Evolutionary conservation across 2,113 vertebrate species (phyloP).

Genomic region (Stigmatopora nigra): DNA sequence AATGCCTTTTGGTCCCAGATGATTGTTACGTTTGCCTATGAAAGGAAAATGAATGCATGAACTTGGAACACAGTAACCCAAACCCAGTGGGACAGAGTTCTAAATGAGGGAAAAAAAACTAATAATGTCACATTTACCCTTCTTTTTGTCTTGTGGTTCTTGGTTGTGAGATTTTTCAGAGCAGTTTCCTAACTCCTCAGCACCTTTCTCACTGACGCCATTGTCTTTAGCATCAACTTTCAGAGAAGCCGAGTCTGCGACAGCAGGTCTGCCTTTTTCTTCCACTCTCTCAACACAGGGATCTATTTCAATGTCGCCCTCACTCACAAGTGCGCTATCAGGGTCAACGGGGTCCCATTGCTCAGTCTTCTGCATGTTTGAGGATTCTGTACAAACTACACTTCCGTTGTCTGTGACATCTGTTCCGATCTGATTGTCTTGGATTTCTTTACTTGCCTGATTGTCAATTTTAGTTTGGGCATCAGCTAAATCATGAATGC

Average conservation of each 20-base stretch:
- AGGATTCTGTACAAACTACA: neutral
- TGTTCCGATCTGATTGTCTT: conserved; percentile 1
- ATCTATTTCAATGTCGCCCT: conserved; percentile 45
- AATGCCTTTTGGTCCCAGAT: conserved; percentile 74
- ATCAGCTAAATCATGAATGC: neutral
- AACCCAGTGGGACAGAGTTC: neutral
- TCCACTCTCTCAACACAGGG: conserved; percentile 34
- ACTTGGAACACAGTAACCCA: neutral
- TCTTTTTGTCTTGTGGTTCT: conserved; percentile 59
- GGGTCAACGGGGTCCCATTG: conserved; percentile 7
- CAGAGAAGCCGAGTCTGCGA: conserved; percentile 5
- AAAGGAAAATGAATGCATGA: conserved; percentile 2
- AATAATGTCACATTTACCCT: neutral
- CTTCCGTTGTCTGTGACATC: neutral
- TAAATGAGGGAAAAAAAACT: neutral
- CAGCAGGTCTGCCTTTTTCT: conserved; percentile 23
- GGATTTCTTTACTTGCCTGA: conserved; percentile 8
- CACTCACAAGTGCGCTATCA: conserved; percentile 10
- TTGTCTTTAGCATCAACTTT: conserved; percentile 1
- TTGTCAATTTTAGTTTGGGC: neutral
- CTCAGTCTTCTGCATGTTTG: conserved; percentile 10
- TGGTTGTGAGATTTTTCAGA: conserved; percentile 35
- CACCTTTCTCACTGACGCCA: neutral
- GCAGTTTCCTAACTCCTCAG: conserved; percentile 25
- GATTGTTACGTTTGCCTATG: conserved; percentile 69